Base-by-base conservation (phyloP, 2,797 vertebrate species). In the Rhabdophis nuchalis region DNA sequence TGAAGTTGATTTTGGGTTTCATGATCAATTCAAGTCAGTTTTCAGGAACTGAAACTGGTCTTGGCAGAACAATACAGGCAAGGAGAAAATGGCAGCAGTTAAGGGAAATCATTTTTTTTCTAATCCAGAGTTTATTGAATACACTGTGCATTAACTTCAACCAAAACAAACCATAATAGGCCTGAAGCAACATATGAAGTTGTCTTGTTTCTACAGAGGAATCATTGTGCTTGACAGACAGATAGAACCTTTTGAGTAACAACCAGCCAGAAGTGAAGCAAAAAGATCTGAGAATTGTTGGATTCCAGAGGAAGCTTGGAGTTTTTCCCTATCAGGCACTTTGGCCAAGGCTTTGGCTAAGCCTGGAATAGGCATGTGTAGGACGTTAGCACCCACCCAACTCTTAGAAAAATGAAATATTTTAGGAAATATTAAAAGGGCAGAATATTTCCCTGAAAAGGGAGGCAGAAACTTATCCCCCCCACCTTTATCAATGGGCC, bases 1-100 rank as follows among this genome's bases (percentile, higher is more conserved):
- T 95, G 95, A 97, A 96, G 95, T 94, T 90, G 89, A 93, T 96
- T 96, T 95, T 95, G 92, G 18, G 0, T 97, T 97, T 95, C 88
- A 87, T 95, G 95, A 96, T 95, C 94, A 96, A 94, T 93, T 56
- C 93, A 94, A 96, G 93, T 94, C 94, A 87, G 94, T 95, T 95
- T 96, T 93, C 95, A 96, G 95, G 96, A 92, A 91, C 92, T 95
- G 95, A 95, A 94, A 94, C 92, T 95, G 95, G 95, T 94, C 96
- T 95, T 72, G 94, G 94, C 94, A 95, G 82, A 95, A 93, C 93
- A 94, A 95, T 92, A 88, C 92, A 94, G 93, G 94, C 18, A 56
- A 86, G 94, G 27, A 93, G 56, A 36, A 93, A 87, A n/a, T 11
- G 4, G 92, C 0, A 0, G 87, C 87, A 92, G 95, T 95, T 92